Percentiles rank a stretch among this genome's conserved stretches.
These are phyloP conservation scores for Bolinopsis microptera DNA, from an alignment of 37 sponge, comb jelly and placozoan species.

Conservation along the genomic window DNA sequence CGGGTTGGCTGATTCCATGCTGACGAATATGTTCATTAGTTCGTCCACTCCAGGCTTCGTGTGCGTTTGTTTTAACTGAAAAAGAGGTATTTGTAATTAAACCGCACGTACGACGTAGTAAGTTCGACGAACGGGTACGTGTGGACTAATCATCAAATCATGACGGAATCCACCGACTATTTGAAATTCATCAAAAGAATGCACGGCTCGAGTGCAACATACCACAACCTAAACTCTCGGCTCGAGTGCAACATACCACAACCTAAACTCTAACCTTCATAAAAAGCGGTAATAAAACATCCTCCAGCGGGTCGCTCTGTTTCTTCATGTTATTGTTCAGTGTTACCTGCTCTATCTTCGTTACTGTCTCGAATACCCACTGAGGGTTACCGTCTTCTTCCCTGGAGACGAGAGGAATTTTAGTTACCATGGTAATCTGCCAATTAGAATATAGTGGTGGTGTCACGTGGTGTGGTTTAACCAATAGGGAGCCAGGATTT, in stretches of 20 bases:
- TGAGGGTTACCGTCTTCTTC: constrained; percentile 14
- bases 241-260: too few species aligned
- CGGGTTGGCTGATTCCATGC: not conserved
- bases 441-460: too few species aligned
- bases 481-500: too few species aligned
- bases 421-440: not conserved
- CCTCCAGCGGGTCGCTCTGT: constrained; percentile 9
- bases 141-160: too few species aligned
- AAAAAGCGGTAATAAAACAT: constrained; percentile 20
- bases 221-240: too few species aligned
- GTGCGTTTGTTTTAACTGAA: constrained; percentile 53
- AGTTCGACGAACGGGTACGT: too few species aligned
- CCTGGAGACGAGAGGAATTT: not conserved
- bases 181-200: too few species aligned
- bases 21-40: constrained; percentile 29
- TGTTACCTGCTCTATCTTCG: constrained; percentile 20
- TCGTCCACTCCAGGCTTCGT: constrained; percentile 53
- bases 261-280: constrained; percentile 1
- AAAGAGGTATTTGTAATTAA: not conserved
- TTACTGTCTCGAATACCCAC: constrained; percentile 62
- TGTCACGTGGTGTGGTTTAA: too few species aligned
- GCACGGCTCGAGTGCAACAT: too few species aligned
- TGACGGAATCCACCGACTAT: too few species aligned
- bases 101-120: too few species aligned
- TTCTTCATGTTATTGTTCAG: not conserved